Evolutionary conservation across 1,140 invertebrate species (phyloP), one percentile per base, ranked within the genome.

Genomic region (Drosophila jambulina): DNA sequence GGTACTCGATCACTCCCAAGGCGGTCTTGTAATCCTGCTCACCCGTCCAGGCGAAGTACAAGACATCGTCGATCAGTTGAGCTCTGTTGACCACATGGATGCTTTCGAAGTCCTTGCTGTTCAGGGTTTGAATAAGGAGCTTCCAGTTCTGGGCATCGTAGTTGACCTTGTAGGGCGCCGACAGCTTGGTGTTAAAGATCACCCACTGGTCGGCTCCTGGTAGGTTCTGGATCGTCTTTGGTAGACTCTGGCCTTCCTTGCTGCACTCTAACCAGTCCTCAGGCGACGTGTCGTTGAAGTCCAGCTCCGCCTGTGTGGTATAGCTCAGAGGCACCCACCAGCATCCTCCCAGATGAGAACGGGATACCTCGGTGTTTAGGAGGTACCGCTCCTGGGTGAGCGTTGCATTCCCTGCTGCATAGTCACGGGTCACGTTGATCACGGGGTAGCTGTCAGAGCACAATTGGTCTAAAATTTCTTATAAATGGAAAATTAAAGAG

Each of bases 21-120:
- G 17, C 68, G 3, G 92, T 93, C 15, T 93, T 93, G 76, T 97
- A 96, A 80, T 96, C 93, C 59, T 97, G 69, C 4, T 94, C 87
- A 7, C 94, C 95, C 43, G 94, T 95, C 93, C 95, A 95, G 2
- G 96, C 96, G 13, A 98, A 94, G 67, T 95, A 95, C 72, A 97
- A 94, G 4, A 95, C 94, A 93, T 98, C 97, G 42, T 96, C 95
- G 12, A 98, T 93, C 2, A 98, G 92, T 91, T 98, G 97, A 1
- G 96, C 96, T 60, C 97, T 92, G 77, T 96, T 97, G 15, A 96
- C 93, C 3, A 93, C 87, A 19, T 95, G 94, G 27, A 98, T 96
- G 10, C 93, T 91, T 56, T 81, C 56, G 65, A 91, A 94, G 80
- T 92, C 69, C 5, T 93, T 91, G 43, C 93, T 92, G n/a, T 93